Conservation (phyloP, 2,888 invertebrate genomes). For the Rhingia campestris region DNA sequence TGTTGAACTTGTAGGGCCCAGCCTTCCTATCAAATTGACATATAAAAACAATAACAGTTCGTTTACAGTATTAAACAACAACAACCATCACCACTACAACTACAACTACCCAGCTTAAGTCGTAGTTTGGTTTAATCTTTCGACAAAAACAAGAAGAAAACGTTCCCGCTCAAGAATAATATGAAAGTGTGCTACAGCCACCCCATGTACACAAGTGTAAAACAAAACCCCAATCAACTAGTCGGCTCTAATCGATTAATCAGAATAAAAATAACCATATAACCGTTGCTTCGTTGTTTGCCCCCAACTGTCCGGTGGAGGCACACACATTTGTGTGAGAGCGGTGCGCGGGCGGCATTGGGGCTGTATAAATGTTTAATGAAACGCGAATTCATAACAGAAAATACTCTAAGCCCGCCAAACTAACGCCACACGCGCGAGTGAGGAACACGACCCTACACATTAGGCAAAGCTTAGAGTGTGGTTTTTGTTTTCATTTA, state of each 20-base stretch:
- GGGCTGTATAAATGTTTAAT: conserved; percentile 8
- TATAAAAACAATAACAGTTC: conserved; percentile 27
- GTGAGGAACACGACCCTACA: conserved; percentile 29
- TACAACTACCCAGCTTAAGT: conserved; percentile 41
- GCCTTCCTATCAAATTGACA: conserved; percentile 40
- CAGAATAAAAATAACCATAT: conserved; percentile 23
- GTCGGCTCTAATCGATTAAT: conserved; percentile 39
- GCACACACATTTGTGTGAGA: not conserved
- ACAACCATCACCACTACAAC: not conserved
- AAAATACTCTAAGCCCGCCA: not conserved
- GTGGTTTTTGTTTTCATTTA: not conserved
- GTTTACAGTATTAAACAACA: not conserved
- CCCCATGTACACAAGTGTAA: conserved; percentile 14
- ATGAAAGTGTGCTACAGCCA: not conserved
- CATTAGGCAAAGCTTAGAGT: not conserved
- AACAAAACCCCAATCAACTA: conserved; percentile 16
- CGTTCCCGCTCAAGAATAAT: conserved; percentile 30
- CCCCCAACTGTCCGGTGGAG: conserved; percentile 1
- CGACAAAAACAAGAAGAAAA: not conserved
- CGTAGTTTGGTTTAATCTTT: conserved; percentile 63
- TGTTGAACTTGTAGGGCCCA: conserved; percentile 58
- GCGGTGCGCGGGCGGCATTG: not conserved
- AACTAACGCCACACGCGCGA: not conserved
- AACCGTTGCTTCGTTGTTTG: conserved; percentile 2
- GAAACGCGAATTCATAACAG: conserved; percentile 38